Evolutionary conservation across 2,797 vertebrate species (phyloP), one percentile per base, ranked within the genome.

Genomic region (Calcarius lapponicus): DNA sequence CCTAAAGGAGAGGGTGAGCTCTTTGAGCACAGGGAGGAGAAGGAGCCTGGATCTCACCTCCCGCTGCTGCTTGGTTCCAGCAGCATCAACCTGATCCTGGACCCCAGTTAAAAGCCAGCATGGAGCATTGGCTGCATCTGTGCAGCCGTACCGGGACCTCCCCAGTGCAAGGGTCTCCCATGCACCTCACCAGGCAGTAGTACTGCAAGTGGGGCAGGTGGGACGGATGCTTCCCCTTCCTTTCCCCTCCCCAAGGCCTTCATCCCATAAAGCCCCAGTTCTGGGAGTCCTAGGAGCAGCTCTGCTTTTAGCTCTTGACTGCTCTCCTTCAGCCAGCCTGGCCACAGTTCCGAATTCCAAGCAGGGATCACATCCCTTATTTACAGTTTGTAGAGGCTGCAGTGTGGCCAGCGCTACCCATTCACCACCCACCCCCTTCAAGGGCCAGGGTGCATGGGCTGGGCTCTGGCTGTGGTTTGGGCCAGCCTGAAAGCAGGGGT

Each of bases 341-440:
- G 29, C 34, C 15, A 8, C 57, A 79, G 78, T 1, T 2, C 13
- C 0, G 0, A 51, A 62, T 82, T 76, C 80, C 79, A 92, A n/a
- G 53, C 25, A 78, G 48, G n/a, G 48, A 70, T n/a, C 2, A 42
- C 19, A 48, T 54, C 58, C 86, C 21, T 18, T 6, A 36, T 17
- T 4, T 61, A 36, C 4, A 6, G 40, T 64, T 17, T 86, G 20
- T 43, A 48, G 38, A 74, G 42, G 42, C 53, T 9, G 6, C 61
- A 56, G 45, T 16, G 24, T 60, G 22, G 57, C 48, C 3, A 1
- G 9, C 51, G 53, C 40, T 64, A 57, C 48, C 36, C 0, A 2
- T 45, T n/a, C n/a, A n/a, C n/a, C n/a, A n/a, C n/a, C 32, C 10
- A 32, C 3, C 5, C 8, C 17, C 7, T 2, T 4, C 0, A 4